Evolutionary conservation across 2,888 invertebrate genomes (phyloP), one percentile per base, ranked within the genome.

Genomic region (Andricus curvator): DNA sequence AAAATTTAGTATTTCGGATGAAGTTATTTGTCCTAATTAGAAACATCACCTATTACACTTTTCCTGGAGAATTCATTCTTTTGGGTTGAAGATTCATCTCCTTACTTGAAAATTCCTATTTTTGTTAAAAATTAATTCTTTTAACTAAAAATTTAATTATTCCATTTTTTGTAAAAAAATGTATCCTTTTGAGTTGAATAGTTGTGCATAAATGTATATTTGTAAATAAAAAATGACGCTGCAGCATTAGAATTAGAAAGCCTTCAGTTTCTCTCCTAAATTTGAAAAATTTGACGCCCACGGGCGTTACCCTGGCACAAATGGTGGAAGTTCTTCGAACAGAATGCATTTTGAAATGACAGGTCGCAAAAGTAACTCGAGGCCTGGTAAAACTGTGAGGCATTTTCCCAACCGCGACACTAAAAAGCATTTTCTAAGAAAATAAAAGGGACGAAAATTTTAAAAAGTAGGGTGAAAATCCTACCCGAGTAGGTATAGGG

Each of bases 381-480:
- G 33, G 33, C 56, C 20, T n/a, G 33, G 51, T 33, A 66, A 37
- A 66, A 66, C 41, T 66, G 37, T 56, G 29, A 51, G 33, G 17
- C 51, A 51, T 33, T 33, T 56, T 37, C 37, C 70, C 70, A 25
- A 70, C 48, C 25, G 22, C 44, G 25, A 70, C 17, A 48, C 29
- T 48, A 74, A 56, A 74, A 74, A 74, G 33, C 33, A 56, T 33
- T 56, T 74, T 74, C 74, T 74, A 74, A 74, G 74, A 74, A 74
- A 74, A 74, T 56, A 74, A 74, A 74, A 74, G 74, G 51, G 51
- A 56, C 74, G 74, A 74, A 74, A 33, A 51, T 33, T 33, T 37
- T 37, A 37, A 74, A 37, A 74, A 74, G 29, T 74, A 33, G 74
- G 74, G 56, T 74, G 48, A 70, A 70, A 70, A 48, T 70, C 70